phyloP scores from a whole-genome alignment of 2,797 vertebrate species.

The Nannoperca australis region DNA sequence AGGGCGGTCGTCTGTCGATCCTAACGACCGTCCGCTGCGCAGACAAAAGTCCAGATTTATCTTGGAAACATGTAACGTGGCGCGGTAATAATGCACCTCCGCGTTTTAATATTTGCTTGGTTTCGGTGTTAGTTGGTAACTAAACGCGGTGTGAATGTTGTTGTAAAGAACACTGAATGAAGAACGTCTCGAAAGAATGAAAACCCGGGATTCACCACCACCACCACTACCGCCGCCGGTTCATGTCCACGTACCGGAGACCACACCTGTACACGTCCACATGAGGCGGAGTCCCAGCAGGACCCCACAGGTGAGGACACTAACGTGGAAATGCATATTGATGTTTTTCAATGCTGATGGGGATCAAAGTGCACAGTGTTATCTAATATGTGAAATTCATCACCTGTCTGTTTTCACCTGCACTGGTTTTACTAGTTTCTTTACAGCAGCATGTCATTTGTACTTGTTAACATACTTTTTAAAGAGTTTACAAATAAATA shows the following conservation, averaged over 20 bases:
- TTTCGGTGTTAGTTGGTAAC: accelerated
- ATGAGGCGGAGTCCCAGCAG: conserved; percentile 90
- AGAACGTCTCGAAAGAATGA: conserved; percentile 83
- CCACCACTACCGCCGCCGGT: conserved; percentile 90
- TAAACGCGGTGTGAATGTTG: neutral
- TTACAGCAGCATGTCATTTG: neutral
- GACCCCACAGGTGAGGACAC: conserved; percentile 82
- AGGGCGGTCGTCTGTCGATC: conserved; percentile 8
- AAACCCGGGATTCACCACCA: conserved; percentile 88
- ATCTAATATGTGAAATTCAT: neutral
- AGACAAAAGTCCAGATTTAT: conserved; percentile 50
- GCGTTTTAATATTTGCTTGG: accelerated
- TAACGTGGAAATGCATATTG: too few relatives aligned
- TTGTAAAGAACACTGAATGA: neutral
- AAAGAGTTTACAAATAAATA: neutral
- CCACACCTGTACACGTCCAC: conserved; percentile 93
- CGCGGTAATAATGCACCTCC: accelerated
- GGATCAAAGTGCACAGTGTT: too few relatives aligned
- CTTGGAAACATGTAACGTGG: neutral
- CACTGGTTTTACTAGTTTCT: neutral
- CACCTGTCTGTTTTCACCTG: neutral
- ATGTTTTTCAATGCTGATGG: too few relatives aligned
- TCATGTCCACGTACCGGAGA: conserved; percentile 94
- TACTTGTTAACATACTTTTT: neutral
- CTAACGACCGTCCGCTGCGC: conserved; percentile 16